Evolutionary conservation across 2,888 invertebrate genomes (phyloP).

Genomic region (Lucinisca nassula): DNA sequence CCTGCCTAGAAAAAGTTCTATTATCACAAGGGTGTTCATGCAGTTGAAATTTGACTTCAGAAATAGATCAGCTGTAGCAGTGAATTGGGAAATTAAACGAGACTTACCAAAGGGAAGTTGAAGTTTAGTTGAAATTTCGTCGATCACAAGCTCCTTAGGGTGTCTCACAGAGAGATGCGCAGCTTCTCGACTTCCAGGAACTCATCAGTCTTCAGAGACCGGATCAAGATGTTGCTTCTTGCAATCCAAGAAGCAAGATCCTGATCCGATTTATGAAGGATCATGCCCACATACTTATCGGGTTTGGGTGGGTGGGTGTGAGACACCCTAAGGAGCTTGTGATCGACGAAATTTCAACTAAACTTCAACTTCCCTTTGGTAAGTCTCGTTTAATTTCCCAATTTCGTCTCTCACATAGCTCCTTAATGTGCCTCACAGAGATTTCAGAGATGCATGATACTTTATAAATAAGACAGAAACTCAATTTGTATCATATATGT

Average conservation of each 20-base stretch:
- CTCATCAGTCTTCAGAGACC: no score
- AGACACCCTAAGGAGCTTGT: conserved; percentile 49
- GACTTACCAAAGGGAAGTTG: no score
- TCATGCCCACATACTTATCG: not conserved
- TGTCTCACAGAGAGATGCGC: no score
- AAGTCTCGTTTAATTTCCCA: conserved; percentile 55
- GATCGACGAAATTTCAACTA: conserved; percentile 37
- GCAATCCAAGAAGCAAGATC: not conserved
- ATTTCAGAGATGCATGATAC: conserved; percentile 46
- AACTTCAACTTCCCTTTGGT: conserved; percentile 54
- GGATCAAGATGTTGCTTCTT: no score
- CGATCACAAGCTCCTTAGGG: no score
- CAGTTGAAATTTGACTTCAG: no score
- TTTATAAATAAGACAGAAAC: not conserved
- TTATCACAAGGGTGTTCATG: no score
- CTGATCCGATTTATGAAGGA: not conserved
- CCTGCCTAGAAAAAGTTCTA: no score
- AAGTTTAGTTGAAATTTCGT: no score
- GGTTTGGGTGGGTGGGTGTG: conserved; percentile 39
- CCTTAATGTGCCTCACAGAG: conserved; percentile 51
- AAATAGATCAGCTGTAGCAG: no score
- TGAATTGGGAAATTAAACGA: no score
- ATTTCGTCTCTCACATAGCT: conserved; percentile 46
- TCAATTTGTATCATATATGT: not conserved
- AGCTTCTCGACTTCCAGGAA: no score